Conservation (phyloP, 2,797 vertebrate species). For the Bradypodion pumilum region DNA sequence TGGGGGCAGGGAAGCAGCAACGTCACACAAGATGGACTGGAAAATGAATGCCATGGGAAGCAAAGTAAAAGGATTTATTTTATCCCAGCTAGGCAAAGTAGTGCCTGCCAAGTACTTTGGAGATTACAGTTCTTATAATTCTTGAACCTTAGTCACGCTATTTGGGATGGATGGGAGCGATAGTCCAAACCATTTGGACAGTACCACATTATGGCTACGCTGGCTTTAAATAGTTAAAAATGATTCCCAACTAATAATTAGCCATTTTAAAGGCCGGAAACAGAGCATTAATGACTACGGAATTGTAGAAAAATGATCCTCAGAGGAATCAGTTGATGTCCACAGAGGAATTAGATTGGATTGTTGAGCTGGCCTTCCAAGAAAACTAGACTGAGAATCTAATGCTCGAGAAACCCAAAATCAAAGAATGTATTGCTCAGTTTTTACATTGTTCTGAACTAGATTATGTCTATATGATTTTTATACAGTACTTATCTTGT, state of each 20-base stretch:
- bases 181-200: not conserved
- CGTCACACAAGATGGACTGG: too few relatives aligned
- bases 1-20: too few relatives aligned
- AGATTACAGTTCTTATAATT: not conserved
- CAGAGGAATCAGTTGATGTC: not conserved
- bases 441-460: not conserved
- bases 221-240: not conserved
- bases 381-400: not conserved
- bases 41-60: not conserved
- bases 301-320: not conserved
- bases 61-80: not conserved
- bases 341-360: not conserved
- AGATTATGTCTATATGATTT: not conserved
- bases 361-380: not conserved
- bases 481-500: not conserved
- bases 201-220: not conserved
- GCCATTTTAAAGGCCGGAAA: not conserved
- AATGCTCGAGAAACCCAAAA: not conserved
- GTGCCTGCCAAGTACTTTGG: not conserved
- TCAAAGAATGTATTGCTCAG: not conserved
- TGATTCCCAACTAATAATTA: not conserved
- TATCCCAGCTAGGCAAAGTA: not conserved
- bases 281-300: not conserved
- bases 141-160: not conserved
- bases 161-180: not conserved